A percentile compares a stretch with the other conserved stretches of the same genome.
Evolutionary conservation across 2,797 vertebrate genomes (phyloP).

Genomic region (Apogon talboti): DNA sequence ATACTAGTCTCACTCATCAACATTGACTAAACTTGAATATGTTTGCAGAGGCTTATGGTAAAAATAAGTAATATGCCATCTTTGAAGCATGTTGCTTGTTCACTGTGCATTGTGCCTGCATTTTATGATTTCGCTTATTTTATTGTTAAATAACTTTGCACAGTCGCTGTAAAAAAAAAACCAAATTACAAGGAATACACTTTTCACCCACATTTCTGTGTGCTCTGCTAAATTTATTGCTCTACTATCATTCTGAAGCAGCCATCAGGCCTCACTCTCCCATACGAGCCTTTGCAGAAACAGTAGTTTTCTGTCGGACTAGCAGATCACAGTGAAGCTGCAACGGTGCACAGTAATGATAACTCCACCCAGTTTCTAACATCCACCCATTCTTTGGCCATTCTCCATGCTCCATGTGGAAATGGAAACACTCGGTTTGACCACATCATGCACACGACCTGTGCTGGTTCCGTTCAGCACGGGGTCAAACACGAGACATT

Average conservation of each 20-base stretch:
- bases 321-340: conserved; percentile 49
- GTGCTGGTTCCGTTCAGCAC: conserved; percentile 42
- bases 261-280: conserved; percentile 30
- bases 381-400: conserved; percentile 52
- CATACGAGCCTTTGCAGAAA: conserved; percentile 22
- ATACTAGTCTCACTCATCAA: conserved; percentile 19
- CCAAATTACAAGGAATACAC: not conserved
- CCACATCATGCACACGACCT: conserved; percentile 51
- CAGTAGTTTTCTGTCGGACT: conserved; percentile 38
- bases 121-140: conserved; percentile 27
- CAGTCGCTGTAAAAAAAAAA: conserved; percentile 6
- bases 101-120: conserved; percentile 53
- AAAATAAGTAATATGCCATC: conserved; percentile 24
- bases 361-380: conserved; percentile 54
- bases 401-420: conserved; percentile 50
- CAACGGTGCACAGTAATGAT: conserved; percentile 56
- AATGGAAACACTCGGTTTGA: conserved; percentile 50
- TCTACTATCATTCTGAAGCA: conserved; percentile 51
- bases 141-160: conserved; percentile 12
- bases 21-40: conserved; percentile 5
- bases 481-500: conserved; percentile 59
- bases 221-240: conserved; percentile 26
- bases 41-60: conserved; percentile 18
- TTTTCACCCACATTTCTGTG: conserved; percentile 33
- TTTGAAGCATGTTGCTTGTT: conserved; percentile 77